Percentiles rank a stretch among this genome's conserved stretches.
Evolutionary conservation across 1,140 invertebrate genomes (phyloP).

Genomic region (Achatina immaculata): DNA sequence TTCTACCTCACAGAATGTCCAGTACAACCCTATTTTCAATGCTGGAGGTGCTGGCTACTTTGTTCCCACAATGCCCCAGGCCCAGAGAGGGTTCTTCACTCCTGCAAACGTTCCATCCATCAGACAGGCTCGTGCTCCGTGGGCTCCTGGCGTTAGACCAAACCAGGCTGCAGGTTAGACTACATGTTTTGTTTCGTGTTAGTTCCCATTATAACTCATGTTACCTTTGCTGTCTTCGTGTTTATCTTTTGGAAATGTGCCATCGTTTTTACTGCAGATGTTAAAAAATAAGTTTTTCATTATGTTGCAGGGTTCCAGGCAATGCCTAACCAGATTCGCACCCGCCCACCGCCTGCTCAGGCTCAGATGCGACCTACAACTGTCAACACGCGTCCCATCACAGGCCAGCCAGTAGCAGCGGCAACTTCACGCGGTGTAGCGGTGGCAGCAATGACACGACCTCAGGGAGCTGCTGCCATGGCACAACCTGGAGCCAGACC

Average conservation of each 20-base stretch:
- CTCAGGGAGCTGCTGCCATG: slow-evolving; percentile 16
- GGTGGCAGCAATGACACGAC: slow-evolving; percentile 40
- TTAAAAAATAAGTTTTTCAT: too few relatives aligned
- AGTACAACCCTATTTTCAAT: slow-evolving; percentile 81
- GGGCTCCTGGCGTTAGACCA: slow-evolving; percentile 19
- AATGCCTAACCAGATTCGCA: slow-evolving; percentile 70
- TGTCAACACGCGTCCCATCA: slow-evolving; percentile 86
- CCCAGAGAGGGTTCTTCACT: slow-evolving; percentile 81
- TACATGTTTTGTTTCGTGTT: too few relatives aligned
- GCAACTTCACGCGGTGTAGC: slow-evolving; percentile 75
- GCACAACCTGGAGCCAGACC: slow-evolving; percentile 32
- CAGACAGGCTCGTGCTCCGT: slow-evolving; percentile 16
- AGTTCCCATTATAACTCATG: too few relatives aligned
- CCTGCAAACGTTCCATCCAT: slow-evolving; percentile 81
- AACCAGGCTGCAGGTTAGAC: slow-evolving; percentile 27
- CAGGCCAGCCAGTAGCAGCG: slow-evolving; percentile 72
- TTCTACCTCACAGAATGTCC: slow-evolving; percentile 51
- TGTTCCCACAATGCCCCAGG: slow-evolving; percentile 87
- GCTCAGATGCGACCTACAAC: slow-evolving; percentile 78
- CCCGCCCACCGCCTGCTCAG: slow-evolving; percentile 60
- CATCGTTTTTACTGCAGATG: too few relatives aligned
- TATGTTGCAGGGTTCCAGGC: slow-evolving; percentile 74
- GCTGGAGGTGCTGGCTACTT: slow-evolving; percentile 86
- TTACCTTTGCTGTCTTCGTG: too few relatives aligned
- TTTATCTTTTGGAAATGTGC: too few relatives aligned